Percentiles rank a stretch among this genome's conserved stretches.
Conservation (phyloP, 1,140 invertebrate species). For the Oryzaephilus surinamensis region DNA sequence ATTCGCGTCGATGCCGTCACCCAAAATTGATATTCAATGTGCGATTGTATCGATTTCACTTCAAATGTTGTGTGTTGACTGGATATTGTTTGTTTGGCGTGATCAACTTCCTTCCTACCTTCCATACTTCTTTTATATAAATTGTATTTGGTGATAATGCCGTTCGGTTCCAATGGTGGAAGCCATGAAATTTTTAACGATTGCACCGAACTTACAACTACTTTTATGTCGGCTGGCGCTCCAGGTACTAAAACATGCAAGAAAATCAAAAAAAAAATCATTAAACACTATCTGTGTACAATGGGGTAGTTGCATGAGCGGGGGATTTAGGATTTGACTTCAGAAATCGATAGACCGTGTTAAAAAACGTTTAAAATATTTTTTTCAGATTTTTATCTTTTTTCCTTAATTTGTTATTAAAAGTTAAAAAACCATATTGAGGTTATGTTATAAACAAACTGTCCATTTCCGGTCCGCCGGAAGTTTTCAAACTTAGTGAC, state of each 20-base stretch:
- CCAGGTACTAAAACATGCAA: constrained; percentile 54
- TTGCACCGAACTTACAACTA: constrained; percentile 61
- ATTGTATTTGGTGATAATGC: constrained; percentile 68
- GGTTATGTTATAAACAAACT: too few species aligned
- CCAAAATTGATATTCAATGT: constrained; percentile 74
- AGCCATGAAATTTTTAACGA: constrained; percentile 72
- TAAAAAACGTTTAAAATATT: too few species aligned
- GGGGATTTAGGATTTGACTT: too few species aligned
- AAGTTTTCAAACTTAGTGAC: too few species aligned
- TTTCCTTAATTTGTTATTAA: too few species aligned
- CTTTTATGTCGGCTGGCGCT: constrained; percentile 69
- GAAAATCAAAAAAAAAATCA: not conserved
- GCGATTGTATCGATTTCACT: constrained; percentile 56
- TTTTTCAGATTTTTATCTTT: too few species aligned
- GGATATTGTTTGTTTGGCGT: constrained; percentile 51
- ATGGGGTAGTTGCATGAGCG: too few species aligned
- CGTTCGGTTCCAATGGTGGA: constrained; percentile 64
- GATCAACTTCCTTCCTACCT: constrained; percentile 55
- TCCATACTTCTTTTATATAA: constrained; percentile 62
- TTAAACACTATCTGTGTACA: not conserved
- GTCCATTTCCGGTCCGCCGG: too few species aligned
- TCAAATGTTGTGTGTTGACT: constrained; percentile 54
- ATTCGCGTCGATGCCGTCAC: constrained; percentile 64
- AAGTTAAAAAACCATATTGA: too few species aligned
- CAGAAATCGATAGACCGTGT: too few species aligned